Evolutionary conservation across 2,888 invertebrate species (phyloP).

Genomic region (Andrena trimmerana): DNA sequence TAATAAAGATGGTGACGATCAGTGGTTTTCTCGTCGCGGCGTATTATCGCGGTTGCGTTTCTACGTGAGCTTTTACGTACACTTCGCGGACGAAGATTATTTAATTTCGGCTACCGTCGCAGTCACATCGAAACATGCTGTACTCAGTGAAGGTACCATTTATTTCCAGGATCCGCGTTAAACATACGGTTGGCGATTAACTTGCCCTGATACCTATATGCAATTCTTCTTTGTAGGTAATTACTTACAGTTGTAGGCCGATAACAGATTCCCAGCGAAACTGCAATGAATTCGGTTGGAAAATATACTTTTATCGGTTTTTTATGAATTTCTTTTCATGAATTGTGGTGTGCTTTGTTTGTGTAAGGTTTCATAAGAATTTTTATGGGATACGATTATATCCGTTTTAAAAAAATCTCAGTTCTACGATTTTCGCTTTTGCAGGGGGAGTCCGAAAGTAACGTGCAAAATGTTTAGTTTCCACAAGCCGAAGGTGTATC

Average conservation of each 20-base stretch:
- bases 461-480: conserved; percentile 91
- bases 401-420: conserved; percentile 1
- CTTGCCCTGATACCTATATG: conserved; percentile 37
- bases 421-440: conserved; percentile 52
- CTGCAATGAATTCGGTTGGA: conserved; percentile 22
- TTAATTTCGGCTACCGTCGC: conserved; percentile 41
- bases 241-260: conserved; percentile 40
- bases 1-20: conserved; percentile 62
- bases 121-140: conserved; percentile 61
- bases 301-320: conserved; percentile 45
- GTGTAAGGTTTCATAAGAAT: conserved; percentile 42
- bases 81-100: conserved; percentile 24
- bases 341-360: conserved; percentile 44
- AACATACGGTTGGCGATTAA: conserved; percentile 50
- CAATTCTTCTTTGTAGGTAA: conserved; percentile 57
- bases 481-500: conserved; percentile 94
- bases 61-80: conserved; percentile 26
- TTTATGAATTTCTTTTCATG: conserved; percentile 48
- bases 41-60: conserved; percentile 44
- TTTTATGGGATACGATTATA: conserved; percentile 10
- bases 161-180: conserved; percentile 37
- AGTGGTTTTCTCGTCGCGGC: conserved; percentile 22
- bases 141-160: conserved; percentile 49
- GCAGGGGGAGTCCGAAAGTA: conserved; percentile 66
- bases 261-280: conserved; percentile 31